Percentiles rank a stretch among this genome's conserved stretches.
Conservation (phyloP, 2,888 invertebrate species). For the Hymenopus coronatus region DNA sequence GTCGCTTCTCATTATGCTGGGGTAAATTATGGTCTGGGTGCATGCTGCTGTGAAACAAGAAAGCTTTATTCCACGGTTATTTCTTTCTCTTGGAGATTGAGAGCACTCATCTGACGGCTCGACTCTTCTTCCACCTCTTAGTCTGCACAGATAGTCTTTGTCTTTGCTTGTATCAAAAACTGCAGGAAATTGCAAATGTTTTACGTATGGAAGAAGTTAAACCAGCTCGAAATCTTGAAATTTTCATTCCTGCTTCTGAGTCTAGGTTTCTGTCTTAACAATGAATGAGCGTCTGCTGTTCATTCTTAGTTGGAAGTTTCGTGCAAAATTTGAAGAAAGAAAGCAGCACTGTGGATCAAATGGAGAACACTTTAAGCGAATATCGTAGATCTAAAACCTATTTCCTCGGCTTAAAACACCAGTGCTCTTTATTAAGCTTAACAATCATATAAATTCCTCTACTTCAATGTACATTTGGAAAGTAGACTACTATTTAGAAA, state of each 20-base stretch:
- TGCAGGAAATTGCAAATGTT: background rate
- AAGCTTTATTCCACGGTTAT: constrained; percentile 21
- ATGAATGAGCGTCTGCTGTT: too few relatives aligned
- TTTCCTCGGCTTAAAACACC: too few relatives aligned
- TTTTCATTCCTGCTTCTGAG: background rate
- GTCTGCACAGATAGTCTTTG: background rate
- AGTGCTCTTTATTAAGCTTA: too few relatives aligned
- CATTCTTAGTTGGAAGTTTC: too few relatives aligned
- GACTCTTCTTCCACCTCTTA: background rate
- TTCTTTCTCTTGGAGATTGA: constrained; percentile 15
- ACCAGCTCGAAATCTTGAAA: background rate
- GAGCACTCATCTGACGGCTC: constrained; percentile 17
- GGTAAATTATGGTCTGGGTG: constrained; percentile 27
- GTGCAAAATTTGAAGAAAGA: too few relatives aligned
- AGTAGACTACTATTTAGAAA: too few relatives aligned
- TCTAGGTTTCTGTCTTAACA: too few relatives aligned
- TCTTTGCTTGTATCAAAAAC: background rate
- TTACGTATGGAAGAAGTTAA: background rate
- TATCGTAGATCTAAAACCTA: too few relatives aligned
- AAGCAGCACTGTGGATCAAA: too few relatives aligned
- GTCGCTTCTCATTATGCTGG: constrained; percentile 28
- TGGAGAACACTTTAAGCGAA: too few relatives aligned
- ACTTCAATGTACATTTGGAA: too few relatives aligned
- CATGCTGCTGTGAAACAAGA: constrained; percentile 29
- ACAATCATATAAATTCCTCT: too few relatives aligned